Percentiles rank a stretch among this genome's conserved stretches.
Conservation (phyloP, 2,888 invertebrate genomes). For the Cheilosia grossa region DNA sequence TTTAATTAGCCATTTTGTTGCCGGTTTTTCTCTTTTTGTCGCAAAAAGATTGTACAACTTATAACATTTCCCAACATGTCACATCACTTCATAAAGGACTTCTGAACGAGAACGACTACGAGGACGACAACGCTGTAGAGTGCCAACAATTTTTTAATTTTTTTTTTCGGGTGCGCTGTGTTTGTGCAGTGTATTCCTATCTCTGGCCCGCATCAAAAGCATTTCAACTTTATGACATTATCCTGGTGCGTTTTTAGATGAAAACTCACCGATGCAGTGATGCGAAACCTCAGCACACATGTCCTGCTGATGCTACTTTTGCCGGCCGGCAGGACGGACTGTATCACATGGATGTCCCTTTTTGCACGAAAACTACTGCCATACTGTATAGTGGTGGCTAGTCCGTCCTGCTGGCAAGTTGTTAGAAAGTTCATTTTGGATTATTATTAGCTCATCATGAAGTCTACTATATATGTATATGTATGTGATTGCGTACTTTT, state of each 20-base stretch:
- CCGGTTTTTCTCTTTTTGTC: slow-evolving; percentile 12
- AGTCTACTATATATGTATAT: slow-evolving; percentile 18
- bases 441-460: slow-evolving; percentile 72
- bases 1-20: slow-evolving; percentile 69
- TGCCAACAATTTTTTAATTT: slow-evolving; percentile 13
- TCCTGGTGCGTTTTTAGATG: slow-evolving; percentile 66
- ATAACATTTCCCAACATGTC: slow-evolving; percentile 60
- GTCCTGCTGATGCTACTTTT: slow-evolving; percentile 13
- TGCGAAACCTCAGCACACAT: slow-evolving; percentile 45
- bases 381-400: neutral
- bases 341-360: slow-evolving; percentile 27
- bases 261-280: slow-evolving; percentile 68
- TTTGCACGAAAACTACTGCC: neutral
- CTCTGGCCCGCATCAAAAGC: slow-evolving; percentile 50
- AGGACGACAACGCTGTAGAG: neutral
- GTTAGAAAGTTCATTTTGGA: slow-evolving; percentile 68
- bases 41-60: slow-evolving; percentile 32
- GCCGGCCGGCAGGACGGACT: slow-evolving; percentile 35
- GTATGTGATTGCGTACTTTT: slow-evolving; percentile 14
- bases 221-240: slow-evolving; percentile 70
- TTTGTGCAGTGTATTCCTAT: neutral
- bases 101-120: slow-evolving; percentile 19
- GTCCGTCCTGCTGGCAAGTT: slow-evolving; percentile 57
- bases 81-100: slow-evolving; percentile 59
- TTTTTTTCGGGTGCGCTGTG: neutral